These are phyloP conservation scores for Drosophila fungiperda DNA, from an alignment of 2,888 invertebrate genomes.

Conservation along the genomic window DNA sequence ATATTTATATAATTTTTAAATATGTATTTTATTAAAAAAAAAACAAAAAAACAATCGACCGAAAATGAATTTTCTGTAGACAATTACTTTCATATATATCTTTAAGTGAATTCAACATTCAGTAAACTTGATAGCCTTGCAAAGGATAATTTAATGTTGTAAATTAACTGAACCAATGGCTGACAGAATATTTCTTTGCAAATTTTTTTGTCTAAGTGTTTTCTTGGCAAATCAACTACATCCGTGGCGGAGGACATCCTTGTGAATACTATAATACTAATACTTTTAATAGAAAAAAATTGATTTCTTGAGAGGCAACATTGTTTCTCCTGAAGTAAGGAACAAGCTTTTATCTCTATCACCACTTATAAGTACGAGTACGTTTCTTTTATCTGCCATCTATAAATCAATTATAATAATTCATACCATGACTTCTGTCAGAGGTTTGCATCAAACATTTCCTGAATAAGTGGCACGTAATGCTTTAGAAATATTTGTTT, in stretches of 20 bases:
- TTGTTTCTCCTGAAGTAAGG: background rate
- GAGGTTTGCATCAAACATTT: background rate
- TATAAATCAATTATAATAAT: too few relatives aligned
- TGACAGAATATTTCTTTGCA: background rate
- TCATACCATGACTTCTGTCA: background rate
- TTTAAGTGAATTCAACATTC: background rate
- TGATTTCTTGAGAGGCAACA: background rate
- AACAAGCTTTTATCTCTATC: background rate
- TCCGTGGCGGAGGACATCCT: background rate
- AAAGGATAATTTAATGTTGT: background rate
- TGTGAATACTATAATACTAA: background rate
- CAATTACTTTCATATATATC: too few relatives aligned
- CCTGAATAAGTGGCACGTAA: background rate
- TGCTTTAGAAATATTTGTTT: background rate
- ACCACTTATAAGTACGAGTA: background rate
- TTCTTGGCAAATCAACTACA: background rate
- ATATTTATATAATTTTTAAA: background rate
- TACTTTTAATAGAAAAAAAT: too few relatives aligned
- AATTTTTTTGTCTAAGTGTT: background rate
- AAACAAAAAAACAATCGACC: background rate
- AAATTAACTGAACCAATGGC: background rate
- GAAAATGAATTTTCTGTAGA: background rate
- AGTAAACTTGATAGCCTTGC: background rate
- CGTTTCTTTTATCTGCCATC: background rate
- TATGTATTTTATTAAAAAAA: background rate